Base-by-base conservation (phyloP, 1,140 invertebrate genomes). In the Cydia fagiglandana region DNA sequence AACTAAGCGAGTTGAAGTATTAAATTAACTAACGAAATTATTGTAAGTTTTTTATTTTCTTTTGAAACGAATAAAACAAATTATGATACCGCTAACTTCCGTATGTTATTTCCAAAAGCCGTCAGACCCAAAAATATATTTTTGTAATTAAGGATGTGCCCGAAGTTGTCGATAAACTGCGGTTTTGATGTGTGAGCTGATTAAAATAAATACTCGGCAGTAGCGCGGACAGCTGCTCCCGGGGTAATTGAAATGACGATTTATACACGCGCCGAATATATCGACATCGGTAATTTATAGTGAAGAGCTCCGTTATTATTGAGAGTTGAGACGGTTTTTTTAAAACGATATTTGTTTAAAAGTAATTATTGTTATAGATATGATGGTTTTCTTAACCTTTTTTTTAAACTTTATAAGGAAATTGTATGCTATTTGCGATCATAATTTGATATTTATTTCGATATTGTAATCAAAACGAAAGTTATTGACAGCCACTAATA, bases 191-290 rank as follows among this genome's bases (percentile, higher is more conserved):
- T 64, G 61, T 66, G 38, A n/a, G 64, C 64, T 75, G 75, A 68
- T 75, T 75, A 75, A 75, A 75, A 75, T 75, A 75, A 75, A 75
- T 68, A 75, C 50, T 75, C 74, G 74, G 41, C 34, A 30, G 74
- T 28, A 47, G 56, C 75, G 75, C 75, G 15, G 75, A 76, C 75
- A 76, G 75, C 75, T 76, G 75, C 75, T 76, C 28, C 68, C 53
- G 75, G 64, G 17, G 68, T 76, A 76, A 76, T 76, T 76, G 75
- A 76, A 76, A 76, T 66, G 75, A 73, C 75, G 75, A 76, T 76
- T 76, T 76, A 76, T 76, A 73, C 66, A 30, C 64, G 56, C 75
- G 75, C 75, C 75, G 68, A 76, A 76, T 76, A 70, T 76, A 76
- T 76, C 75, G 75, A 76, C 75, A 70, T 73, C 56, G 41, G 12